phyloP scores from a whole-genome alignment of 2,113 vertebrate genomes.

The Semnornis frantzii region DNA sequence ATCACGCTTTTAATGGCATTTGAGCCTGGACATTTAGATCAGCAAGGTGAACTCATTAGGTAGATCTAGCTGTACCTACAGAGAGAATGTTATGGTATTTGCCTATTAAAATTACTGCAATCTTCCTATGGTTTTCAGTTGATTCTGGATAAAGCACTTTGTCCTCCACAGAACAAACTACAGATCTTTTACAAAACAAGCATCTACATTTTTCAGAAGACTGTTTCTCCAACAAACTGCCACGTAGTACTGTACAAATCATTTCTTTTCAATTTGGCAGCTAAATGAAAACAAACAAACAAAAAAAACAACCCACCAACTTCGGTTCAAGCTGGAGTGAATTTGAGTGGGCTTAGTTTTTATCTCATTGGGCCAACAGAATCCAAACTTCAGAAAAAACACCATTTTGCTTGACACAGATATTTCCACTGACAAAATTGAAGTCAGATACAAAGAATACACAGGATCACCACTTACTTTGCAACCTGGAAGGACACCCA shows the following conservation, averaged over 20 bases:
- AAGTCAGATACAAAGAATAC: neutral
- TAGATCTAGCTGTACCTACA: neutral
- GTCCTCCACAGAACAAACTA: neutral
- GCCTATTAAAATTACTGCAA: neutral
- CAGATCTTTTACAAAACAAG: neutral
- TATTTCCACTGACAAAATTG: neutral
- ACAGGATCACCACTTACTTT: neutral
- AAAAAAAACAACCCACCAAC: neutral
- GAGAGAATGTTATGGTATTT: neutral
- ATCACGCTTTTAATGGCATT: neutral
- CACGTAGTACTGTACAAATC: neutral
- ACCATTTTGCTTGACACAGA: neutral
- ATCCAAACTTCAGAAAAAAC: neutral
- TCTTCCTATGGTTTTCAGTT: neutral
- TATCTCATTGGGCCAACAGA: neutral
- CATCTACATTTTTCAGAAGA: neutral
- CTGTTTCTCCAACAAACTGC: constrained; percentile 10
- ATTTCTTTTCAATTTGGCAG: constrained; percentile 10
- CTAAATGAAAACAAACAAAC: neutral
- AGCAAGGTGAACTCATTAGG: neutral
- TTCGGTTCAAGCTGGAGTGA: neutral
- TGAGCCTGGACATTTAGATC: neutral
- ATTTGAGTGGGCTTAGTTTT: neutral
- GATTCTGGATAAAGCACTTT: neutral
- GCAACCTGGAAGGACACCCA: neutral